These are phyloP conservation scores for Thalpophila matura DNA, from an alignment of 2,888 invertebrate genomes.

Conservation along the genomic window DNA sequence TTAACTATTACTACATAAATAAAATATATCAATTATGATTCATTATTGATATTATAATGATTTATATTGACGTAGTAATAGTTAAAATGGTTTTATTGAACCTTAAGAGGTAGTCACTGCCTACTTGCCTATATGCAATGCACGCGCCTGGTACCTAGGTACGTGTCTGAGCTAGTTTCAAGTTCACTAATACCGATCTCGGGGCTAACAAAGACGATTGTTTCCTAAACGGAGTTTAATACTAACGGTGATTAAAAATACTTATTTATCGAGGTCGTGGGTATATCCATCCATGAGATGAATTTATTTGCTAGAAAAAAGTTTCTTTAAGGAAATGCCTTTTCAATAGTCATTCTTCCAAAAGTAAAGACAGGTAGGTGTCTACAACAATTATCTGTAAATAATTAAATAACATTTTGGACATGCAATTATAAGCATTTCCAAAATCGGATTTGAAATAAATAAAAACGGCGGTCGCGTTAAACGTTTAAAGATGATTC, in stretches of 20 bases:
- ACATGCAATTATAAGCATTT: slow-evolving; percentile 25
- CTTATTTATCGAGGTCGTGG: background rate
- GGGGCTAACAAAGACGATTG: background rate
- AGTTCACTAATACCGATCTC: background rate
- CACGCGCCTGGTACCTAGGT: too few relatives aligned
- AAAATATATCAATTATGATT: too few relatives aligned
- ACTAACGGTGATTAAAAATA: slow-evolving; percentile 17
- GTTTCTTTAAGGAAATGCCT: slow-evolving; percentile 1
- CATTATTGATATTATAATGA: too few relatives aligned
- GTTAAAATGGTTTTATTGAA: too few relatives aligned
- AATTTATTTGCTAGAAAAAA: slow-evolving; percentile 1
- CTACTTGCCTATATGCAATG: too few relatives aligned
- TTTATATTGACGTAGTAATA: too few relatives aligned
- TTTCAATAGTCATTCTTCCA: slow-evolving; percentile 25
- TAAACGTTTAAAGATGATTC: slow-evolving; percentile 21
- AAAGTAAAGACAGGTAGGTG: slow-evolving; percentile 39
- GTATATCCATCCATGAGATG: background rate
- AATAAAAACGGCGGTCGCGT: background rate
- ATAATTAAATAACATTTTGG: slow-evolving; percentile 34
- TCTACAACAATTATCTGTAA: slow-evolving; percentile 25
- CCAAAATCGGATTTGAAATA: slow-evolving; percentile 23
- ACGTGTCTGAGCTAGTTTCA: slow-evolving; percentile 7
- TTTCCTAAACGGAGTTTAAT: slow-evolving; percentile 10
- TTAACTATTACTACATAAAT: too few relatives aligned
- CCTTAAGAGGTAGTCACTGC: too few relatives aligned